Conservation (phyloP, 2,888 invertebrate species). For the Ormyrus pomaceus region DNA sequence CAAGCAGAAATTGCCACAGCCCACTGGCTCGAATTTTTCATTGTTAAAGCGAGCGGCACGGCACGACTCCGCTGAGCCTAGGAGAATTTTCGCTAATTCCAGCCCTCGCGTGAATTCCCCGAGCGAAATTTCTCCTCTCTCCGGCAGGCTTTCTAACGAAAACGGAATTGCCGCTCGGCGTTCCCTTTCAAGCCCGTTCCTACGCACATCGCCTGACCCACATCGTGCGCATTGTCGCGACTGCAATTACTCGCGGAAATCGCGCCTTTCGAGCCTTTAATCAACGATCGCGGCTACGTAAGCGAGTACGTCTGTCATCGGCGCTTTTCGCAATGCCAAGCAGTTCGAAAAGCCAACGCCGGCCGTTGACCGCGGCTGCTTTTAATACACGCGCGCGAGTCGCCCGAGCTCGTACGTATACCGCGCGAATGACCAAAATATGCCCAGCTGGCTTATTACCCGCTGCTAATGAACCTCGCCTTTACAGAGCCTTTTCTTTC, state of each 20-base stretch:
- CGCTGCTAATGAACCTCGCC: not conserved
- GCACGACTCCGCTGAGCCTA: not conserved
- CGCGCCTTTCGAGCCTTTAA: too few relatives aligned
- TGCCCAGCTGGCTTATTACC: constrained; percentile 1
- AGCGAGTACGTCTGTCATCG: too few relatives aligned
- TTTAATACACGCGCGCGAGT: constrained; percentile 9
- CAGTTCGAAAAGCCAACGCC: not conserved
- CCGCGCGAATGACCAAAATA: constrained; percentile 21
- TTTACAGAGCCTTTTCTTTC: too few relatives aligned
- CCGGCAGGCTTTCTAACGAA: constrained; percentile 4
- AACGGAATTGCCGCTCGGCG: not conserved
- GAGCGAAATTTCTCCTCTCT: not conserved
- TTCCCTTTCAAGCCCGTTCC: not conserved
- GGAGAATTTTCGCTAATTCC: constrained; percentile 9
- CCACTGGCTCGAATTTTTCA: too few relatives aligned
- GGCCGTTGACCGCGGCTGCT: constrained; percentile 38
- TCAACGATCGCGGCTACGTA: too few relatives aligned
- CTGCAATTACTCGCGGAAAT: constrained; percentile 1
- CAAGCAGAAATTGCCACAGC: too few relatives aligned
- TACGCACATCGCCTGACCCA: constrained; percentile 34
- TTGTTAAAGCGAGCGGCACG: too few relatives aligned
- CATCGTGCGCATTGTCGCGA: not conserved
- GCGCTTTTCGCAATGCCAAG: too few relatives aligned
- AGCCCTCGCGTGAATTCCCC: constrained; percentile 4
- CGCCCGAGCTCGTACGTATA: not conserved